Conservation (phyloP, 1,140 invertebrate species). For the Octopus bimaculoides region DNA sequence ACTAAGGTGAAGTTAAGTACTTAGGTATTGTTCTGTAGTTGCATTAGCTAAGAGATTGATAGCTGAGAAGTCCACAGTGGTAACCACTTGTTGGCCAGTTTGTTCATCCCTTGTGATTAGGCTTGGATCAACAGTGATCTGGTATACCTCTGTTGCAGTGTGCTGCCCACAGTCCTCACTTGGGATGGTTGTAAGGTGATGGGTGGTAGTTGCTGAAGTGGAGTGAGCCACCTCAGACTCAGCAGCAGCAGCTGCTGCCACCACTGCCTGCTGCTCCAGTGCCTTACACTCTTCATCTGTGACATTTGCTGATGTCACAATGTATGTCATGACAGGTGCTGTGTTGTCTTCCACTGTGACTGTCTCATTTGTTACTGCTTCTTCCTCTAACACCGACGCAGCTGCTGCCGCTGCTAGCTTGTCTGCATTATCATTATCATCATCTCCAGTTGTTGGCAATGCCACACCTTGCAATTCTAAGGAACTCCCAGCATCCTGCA, state of each 20-base stretch:
- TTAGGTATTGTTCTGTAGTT: conserved; percentile 21
- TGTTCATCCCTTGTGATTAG: background rate
- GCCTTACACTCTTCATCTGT: background rate
- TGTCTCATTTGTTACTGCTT: background rate
- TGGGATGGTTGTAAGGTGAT: background rate
- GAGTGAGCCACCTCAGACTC: background rate
- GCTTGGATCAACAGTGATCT: conserved; percentile 23
- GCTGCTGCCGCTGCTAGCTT: background rate
- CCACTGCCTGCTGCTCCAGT: background rate
- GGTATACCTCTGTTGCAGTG: conserved; percentile 19
- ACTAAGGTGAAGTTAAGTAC: background rate
- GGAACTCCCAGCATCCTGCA: background rate
- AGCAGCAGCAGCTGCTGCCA: background rate
- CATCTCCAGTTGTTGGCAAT: background rate
- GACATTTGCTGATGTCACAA: background rate
- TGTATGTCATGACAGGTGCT: background rate
- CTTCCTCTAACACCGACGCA: background rate
- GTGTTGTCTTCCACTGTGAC: background rate
- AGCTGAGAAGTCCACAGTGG: conserved; percentile 30
- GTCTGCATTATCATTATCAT: background rate
- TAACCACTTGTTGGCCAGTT: conserved; percentile 15
- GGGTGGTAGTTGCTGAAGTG: background rate
- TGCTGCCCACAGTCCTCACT: background rate
- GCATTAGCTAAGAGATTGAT: conserved; percentile 35
- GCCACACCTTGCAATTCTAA: conserved; percentile 20